Evolutionary conservation across 2,797 vertebrate species (phyloP).

Genomic region (Tolypeutes matacus): DNA sequence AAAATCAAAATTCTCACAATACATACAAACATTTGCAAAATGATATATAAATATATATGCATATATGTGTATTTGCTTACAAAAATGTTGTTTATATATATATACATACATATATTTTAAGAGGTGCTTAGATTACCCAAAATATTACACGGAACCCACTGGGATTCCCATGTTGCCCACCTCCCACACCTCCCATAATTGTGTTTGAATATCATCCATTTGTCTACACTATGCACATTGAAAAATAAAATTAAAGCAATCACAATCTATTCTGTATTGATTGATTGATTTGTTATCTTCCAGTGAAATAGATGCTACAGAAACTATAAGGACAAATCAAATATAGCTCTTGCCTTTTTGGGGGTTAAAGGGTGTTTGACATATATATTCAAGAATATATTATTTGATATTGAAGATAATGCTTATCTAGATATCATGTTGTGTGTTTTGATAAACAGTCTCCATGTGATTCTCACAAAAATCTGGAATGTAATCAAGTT

Average conservation of each 20-base stretch:
- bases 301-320: not conserved
- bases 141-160: too few relatives aligned
- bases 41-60: too few relatives aligned
- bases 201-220: not conserved
- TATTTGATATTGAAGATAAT: not conserved
- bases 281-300: not conserved
- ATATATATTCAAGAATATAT: not conserved
- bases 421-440: not conserved
- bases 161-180: too few relatives aligned
- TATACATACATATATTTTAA: too few relatives aligned
- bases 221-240: not conserved
- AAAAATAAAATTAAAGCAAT: not conserved
- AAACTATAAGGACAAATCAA: not conserved
- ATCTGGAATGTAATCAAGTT: not conserved
- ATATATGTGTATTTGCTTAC: too few relatives aligned
- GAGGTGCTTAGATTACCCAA: too few relatives aligned
- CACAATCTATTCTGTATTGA: not conserved
- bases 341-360: not conserved
- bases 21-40: too few relatives aligned
- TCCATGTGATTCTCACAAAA: slow-evolving; percentile 2
- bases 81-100: too few relatives aligned
- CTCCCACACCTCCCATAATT: too few relatives aligned
- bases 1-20: too few relatives aligned
- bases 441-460: not conserved
- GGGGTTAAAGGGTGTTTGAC: not conserved